Evolutionary conservation across 2,888 invertebrate genomes (phyloP), one percentile per base, ranked within the genome.

Genomic region (Tortricodes alternella): DNA sequence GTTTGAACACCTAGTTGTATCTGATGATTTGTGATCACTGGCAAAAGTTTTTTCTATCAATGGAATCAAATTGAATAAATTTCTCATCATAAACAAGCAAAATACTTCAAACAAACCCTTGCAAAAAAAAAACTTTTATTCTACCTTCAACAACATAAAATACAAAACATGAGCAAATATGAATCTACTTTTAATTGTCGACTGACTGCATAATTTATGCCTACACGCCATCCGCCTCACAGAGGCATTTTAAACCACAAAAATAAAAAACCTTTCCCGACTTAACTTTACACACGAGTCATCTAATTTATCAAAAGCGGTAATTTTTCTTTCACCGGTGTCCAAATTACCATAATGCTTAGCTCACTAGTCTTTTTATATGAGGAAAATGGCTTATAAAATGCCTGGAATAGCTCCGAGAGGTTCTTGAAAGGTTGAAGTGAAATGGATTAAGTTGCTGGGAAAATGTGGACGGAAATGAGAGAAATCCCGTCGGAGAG

Each of bases 291-390:
- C 32, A 23, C 23, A 39, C 21, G 41, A 21, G 16, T 41, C 41
- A 11, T 32, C 41, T 15, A 41, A 51, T 41, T 51, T 51, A 32
- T 50, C 50, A 34, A 48, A 13, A 18, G 18, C n/a, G 23, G 32
- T 51, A 32, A 43, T 43, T 51, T 51, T 51, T 51, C 51, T 35
- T 34, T 24, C 34, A 35, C 51, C 51, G 18, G 41, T 13, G 15
- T 24, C 51, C 34, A 21, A 27, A 49, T 43, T 43, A 41, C 16
- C 51, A 51, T 51, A 51, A 51, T 51, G 43, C 51, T 51, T 51
- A 43, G 51, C 19, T 39, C 19, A 52, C 43, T 52, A 50, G 41
- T 24, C 15, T 24, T 11, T 50, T 29, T 27, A 52, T 29, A 39
- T 13, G 15, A 13, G 39, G 15, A 44, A 44, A 52, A 52, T 37